A percentile compares a stretch with the other conserved stretches of the same genome.
phyloP scores from a whole-genome alignment of 2,113 vertebrate species.

The Hemibagrus wyckioides region DNA sequence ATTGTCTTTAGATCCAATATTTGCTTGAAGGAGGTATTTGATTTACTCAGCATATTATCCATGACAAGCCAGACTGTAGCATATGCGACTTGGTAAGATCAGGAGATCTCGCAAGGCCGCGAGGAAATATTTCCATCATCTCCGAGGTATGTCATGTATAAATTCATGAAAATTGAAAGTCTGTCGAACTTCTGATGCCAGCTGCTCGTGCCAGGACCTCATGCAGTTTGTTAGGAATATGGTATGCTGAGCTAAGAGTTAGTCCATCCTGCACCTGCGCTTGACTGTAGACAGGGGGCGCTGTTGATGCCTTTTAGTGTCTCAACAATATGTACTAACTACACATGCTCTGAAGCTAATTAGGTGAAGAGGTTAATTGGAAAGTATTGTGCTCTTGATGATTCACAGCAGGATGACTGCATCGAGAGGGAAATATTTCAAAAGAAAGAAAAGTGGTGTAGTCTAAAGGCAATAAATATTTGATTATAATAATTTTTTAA shows the following conservation, averaged over 20 bases:
- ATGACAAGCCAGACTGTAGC: neutral
- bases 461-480: neutral
- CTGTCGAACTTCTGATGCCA: neutral
- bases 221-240: neutral
- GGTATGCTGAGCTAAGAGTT: neutral
- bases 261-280: neutral
- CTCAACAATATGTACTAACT: neutral
- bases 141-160: neutral
- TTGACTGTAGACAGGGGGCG: slow-evolving; percentile 35
- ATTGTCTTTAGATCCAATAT: slow-evolving; percentile 3
- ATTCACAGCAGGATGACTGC: neutral
- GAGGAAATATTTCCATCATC: neutral
- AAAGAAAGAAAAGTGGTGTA: neutral
- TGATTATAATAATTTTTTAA: neutral
- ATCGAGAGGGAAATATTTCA: neutral
- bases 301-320: neutral
- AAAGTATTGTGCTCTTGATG: neutral
- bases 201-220: neutral
- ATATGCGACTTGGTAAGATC: neutral
- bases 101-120: neutral
- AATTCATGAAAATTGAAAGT: neutral
- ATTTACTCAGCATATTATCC: slow-evolving; percentile 19
- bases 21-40: neutral
- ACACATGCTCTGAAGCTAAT: neutral
- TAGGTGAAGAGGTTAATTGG: neutral